These are phyloP conservation scores for Lasiommata megera DNA, from an alignment of 2,888 invertebrate species.

Conservation along the genomic window DNA sequence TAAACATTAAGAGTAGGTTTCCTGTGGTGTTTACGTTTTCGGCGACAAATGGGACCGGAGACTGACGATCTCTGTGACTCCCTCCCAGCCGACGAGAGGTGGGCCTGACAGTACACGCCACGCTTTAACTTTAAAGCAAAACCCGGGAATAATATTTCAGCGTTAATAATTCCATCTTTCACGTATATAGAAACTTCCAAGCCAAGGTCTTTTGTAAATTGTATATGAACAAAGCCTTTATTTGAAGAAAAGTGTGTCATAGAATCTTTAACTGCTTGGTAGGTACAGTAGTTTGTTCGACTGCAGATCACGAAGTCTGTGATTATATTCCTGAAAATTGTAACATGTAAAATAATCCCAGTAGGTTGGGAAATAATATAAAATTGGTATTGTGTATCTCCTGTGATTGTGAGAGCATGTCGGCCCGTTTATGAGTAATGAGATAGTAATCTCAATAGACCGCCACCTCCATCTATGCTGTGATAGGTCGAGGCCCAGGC, in stretches of 20 bases:
- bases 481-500: too few species aligned
- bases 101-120: slow-evolving; percentile 47
- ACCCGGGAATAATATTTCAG: slow-evolving; percentile 50
- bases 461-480: too few species aligned
- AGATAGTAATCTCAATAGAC: too few species aligned
- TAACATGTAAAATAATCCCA: too few species aligned
- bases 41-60: slow-evolving; percentile 41
- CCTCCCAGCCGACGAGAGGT: slow-evolving; percentile 39
- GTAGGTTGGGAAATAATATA: too few species aligned
- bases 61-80: slow-evolving; percentile 33
- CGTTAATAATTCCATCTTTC: slow-evolving; percentile 51
- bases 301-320: too few species aligned
- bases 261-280: too few species aligned
- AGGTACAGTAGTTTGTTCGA: too few species aligned
- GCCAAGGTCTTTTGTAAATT: slow-evolving; percentile 44
- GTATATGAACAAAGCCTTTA: slow-evolving; percentile 51
- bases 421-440: too few species aligned
- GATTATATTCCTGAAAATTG: too few species aligned
- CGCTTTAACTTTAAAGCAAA: slow-evolving; percentile 42
- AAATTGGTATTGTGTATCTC: too few species aligned
- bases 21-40: slow-evolving; percentile 40
- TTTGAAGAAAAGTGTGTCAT: slow-evolving; percentile 28
- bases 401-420: too few species aligned
- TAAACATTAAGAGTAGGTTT: slow-evolving; percentile 26
- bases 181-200: slow-evolving; percentile 21